Evolutionary conservation across 1,140 invertebrate species (phyloP).

Genomic region (Zophobas morio): DNA sequence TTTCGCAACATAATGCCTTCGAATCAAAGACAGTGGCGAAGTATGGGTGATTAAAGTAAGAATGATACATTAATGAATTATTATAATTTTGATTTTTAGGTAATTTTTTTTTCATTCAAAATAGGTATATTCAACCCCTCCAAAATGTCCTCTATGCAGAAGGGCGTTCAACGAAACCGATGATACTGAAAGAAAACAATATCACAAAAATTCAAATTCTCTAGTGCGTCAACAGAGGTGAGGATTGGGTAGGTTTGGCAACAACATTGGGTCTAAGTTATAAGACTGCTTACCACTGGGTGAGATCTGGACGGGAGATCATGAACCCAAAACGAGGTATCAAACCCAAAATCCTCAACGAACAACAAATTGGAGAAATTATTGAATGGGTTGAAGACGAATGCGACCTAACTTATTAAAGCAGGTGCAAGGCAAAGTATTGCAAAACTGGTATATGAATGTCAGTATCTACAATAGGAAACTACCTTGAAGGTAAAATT

Average conservation of each 20-base stretch:
- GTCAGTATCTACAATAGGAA: conserved; percentile 24
- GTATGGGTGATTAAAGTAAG: too few relatives aligned
- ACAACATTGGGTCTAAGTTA: conserved; percentile 7
- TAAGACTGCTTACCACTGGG: conserved; percentile 40
- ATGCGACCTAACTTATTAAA: conserved; percentile 1
- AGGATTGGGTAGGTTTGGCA: conserved; percentile 31
- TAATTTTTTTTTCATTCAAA: too few relatives aligned
- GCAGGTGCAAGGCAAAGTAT: conserved; percentile 13
- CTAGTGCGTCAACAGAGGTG: conserved; percentile 1
- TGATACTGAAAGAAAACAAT: neutral
- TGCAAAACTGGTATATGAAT: neutral
- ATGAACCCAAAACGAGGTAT: neutral
- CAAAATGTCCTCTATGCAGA: conserved; percentile 14
- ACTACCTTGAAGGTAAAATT: conserved; percentile 10
- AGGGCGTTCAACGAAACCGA: neutral
- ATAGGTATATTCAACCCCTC: too few relatives aligned
- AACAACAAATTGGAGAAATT: conserved; percentile 8
- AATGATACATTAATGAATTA: too few relatives aligned
- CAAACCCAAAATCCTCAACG: conserved; percentile 14
- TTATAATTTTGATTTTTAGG: too few relatives aligned
- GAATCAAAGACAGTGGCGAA: too few relatives aligned
- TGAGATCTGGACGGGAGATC: conserved; percentile 1
- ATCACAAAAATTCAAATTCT: conserved; percentile 7
- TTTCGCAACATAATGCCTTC: too few relatives aligned
- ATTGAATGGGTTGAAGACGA: conserved; percentile 15